A percentile compares a stretch with the other conserved stretches of the same genome.
phyloP scores from a whole-genome alignment of 2,113 vertebrate species.

The Arothron firmamentum region DNA sequence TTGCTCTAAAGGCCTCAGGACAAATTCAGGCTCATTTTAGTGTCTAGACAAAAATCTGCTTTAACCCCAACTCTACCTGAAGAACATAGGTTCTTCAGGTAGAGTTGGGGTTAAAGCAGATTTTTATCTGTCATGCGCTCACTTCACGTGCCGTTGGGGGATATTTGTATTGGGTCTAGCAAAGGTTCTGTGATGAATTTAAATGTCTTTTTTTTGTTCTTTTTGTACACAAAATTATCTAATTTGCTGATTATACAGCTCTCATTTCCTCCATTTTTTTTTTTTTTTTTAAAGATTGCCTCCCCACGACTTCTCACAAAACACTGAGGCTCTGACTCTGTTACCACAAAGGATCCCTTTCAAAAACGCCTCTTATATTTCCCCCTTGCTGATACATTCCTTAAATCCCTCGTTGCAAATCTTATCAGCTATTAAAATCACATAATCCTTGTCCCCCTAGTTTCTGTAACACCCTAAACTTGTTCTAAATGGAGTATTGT shows the following conservation, averaged over 20 bases:
- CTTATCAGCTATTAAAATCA: slow-evolving; percentile 65
- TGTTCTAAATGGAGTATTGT: slow-evolving; percentile 61
- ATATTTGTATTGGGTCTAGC: slow-evolving; percentile 6
- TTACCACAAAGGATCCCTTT: slow-evolving; percentile 62
- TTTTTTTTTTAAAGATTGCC: slow-evolving; percentile 22
- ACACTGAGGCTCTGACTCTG: slow-evolving; percentile 48
- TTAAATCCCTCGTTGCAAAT: slow-evolving; percentile 50
- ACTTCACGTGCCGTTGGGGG: background rate
- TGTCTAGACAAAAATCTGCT: too few species aligned
- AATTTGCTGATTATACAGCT: slow-evolving; percentile 9
- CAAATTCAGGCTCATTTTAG: too few species aligned
- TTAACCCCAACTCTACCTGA: too few species aligned
- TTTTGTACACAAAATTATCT: background rate
- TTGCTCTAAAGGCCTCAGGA: too few species aligned
- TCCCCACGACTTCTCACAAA: slow-evolving; percentile 38
- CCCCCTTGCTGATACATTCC: slow-evolving; percentile 57
- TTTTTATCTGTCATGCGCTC: background rate
- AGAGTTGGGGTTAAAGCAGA: slow-evolving; percentile 1
- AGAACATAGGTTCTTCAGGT: too few species aligned
- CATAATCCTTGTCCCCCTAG: slow-evolving; percentile 61
- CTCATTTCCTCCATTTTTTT: slow-evolving; percentile 36
- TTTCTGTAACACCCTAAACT: slow-evolving; percentile 37
- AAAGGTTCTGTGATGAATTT: background rate
- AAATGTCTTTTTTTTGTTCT: too few species aligned
- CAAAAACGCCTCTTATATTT: slow-evolving; percentile 61